Base-by-base conservation (phyloP, 2,797 vertebrate species). In the Schizothorax lantsangensis region DNA sequence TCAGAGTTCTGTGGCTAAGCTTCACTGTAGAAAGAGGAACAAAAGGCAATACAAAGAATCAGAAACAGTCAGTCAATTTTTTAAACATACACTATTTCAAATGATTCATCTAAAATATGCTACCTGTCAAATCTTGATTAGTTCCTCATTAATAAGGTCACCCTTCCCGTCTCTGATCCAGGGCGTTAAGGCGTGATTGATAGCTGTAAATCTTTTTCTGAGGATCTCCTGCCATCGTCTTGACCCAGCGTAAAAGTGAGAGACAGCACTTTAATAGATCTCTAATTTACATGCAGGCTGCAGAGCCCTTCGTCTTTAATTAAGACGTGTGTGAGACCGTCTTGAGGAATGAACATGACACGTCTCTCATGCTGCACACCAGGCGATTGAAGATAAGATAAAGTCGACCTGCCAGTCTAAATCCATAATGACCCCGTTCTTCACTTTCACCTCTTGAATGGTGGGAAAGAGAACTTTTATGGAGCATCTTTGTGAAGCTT, bases 331-430 rank as follows among this genome's bases (percentile, higher is more conserved):
- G 68, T 79, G 72, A 82, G 83, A 87, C 74, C 1, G 45, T 81
- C 52, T 57, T 43, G 59, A 71, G 45, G 84, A 82, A 74, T 38
- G 59, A 71, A 77, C 74, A 83, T 81, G 89, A 87, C 66, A 79
- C 75, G 73, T 69, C 81, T 74, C 85, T 84, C 64, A 71, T 62
- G 47, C 82, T 43, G n/a, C 19, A 68, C 79, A 83, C 19, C 79
- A 74, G 74, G 23, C 21, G 84, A 87, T 86, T 86, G 33, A 74
- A 85, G 83, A 88, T 86, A 75, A 88, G 87, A 88, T 86, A 75
- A 86, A 82, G 87, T 80, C 59, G 40, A 74, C 66, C 84, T 84
- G 78, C 75, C 83, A 82, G 7, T 88, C 84, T 19, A 21, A 78
- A 78, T 81, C 69, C 54, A 21, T 75, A 62, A 89, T 49, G 52